A percentile compares a stretch with the other conserved stretches of the same genome.
Evolutionary conservation across 2,113 vertebrate species (phyloP).

Genomic region (Meles meles): DNA sequence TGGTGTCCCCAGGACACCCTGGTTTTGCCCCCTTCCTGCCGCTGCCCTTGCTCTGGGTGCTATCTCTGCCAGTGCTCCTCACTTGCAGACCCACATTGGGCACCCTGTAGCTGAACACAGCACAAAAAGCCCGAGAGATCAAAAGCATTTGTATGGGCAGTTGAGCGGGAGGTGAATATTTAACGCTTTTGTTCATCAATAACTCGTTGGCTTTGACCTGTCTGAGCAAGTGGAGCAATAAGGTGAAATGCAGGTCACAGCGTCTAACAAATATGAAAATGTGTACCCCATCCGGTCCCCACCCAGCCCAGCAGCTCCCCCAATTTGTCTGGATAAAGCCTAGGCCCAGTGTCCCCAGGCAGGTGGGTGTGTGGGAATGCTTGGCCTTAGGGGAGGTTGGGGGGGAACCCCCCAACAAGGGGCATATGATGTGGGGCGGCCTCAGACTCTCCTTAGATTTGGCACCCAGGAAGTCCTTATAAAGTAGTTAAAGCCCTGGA

Average conservation of each 20-base stretch:
- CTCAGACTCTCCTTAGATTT: conserved; percentile 38
- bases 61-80: background rate
- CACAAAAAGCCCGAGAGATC: conserved; percentile 84
- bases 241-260: conserved; percentile 99
- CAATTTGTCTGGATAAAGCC: conserved; percentile 53
- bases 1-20: conserved; percentile 49
- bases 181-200: conserved; percentile 95
- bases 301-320: background rate
- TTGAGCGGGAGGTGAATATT: conserved; percentile 93
- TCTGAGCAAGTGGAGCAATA: conserved; percentile 90
- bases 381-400: background rate
- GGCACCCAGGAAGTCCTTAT: background rate
- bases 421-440: background rate
- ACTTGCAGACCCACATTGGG: conserved; percentile 73
- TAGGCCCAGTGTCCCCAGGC: conserved; percentile 38
- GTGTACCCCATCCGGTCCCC: conserved; percentile 56
- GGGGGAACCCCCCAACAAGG: background rate
- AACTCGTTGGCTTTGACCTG: conserved; percentile 99
- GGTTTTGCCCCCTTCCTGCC: background rate
- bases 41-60: conserved; percentile 15
- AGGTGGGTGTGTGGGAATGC: background rate
- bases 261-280: conserved; percentile 95
- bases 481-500: background rate
- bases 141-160: conserved; percentile 86
- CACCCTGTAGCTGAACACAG: conserved; percentile 78